These are phyloP conservation scores for Picathartes gymnocephalus DNA, from an alignment of 2,113 vertebrate genomes.

Conservation along the genomic window DNA sequence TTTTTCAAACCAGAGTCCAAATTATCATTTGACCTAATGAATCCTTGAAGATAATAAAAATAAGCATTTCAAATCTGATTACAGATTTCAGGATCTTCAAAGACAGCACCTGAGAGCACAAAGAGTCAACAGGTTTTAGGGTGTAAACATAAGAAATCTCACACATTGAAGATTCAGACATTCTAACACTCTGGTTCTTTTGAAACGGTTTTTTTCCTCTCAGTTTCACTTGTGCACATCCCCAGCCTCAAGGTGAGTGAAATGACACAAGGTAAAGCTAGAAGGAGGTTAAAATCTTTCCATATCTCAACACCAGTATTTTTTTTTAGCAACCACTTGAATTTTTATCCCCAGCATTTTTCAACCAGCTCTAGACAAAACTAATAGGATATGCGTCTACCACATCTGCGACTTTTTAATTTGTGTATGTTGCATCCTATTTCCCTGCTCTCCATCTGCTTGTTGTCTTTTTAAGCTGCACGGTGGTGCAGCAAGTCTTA, in stretches of 20 bases:
- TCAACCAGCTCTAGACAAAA: slow-evolving; percentile 16
- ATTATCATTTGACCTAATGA: neutral
- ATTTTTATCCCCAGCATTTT: neutral
- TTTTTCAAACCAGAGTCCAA: neutral
- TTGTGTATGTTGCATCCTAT: slow-evolving; percentile 43
- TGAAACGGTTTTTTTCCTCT: neutral
- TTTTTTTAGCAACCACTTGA: neutral
- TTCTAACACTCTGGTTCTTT: neutral
- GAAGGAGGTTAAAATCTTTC: neutral
- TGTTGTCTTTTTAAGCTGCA: slow-evolving; percentile 28
- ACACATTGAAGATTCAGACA: neutral
- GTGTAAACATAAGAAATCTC: neutral
- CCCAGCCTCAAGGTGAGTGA: neutral
- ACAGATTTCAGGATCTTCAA: neutral
- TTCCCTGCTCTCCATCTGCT: slow-evolving; percentile 43
- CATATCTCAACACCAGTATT: neutral
- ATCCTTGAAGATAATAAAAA: neutral
- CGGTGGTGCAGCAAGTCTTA: neutral
- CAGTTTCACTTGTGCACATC: neutral
- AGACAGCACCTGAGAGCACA: neutral
- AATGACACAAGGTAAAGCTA: neutral
- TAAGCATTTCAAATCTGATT: neutral
- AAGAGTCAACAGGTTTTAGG: neutral
- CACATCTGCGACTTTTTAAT: slow-evolving; percentile 47
- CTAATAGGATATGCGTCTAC: slow-evolving; percentile 48